Evolutionary conservation across 1,140 invertebrate species (phyloP).

Genomic region (Lanistes nyassanus): DNA sequence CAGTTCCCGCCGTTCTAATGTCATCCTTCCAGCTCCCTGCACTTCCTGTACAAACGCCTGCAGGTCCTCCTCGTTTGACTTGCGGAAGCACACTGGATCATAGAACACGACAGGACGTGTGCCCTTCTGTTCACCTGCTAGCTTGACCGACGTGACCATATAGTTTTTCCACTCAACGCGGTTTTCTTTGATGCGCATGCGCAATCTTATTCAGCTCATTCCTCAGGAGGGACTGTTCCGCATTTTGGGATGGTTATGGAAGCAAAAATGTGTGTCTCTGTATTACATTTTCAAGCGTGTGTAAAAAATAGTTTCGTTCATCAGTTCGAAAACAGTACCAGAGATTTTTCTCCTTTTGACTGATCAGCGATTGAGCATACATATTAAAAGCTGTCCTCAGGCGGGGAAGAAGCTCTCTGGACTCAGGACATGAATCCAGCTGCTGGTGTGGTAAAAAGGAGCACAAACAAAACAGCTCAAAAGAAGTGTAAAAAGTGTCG

Average conservation of each 20-base stretch:
- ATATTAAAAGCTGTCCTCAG: too few species aligned
- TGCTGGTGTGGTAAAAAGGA: background rate
- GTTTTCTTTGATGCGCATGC: background rate
- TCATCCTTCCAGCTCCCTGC: constrained; percentile 48
- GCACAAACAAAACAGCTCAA: background rate
- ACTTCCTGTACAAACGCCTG: constrained; percentile 53
- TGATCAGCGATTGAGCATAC: too few species aligned
- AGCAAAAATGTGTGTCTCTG: too few species aligned
- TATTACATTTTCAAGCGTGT: too few species aligned
- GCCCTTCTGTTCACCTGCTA: too few species aligned
- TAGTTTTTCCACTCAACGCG: background rate
- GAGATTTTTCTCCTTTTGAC: too few species aligned
- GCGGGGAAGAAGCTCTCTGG: too few species aligned
- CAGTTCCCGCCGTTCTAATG: constrained; percentile 47
- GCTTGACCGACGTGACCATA: background rate
- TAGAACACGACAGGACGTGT: background rate
- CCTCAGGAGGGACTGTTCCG: too few species aligned
- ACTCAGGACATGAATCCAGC: too few species aligned
- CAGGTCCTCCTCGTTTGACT: constrained; percentile 47
- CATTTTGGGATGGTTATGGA: too few species aligned
- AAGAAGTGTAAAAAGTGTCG: background rate
- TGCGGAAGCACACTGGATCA: constrained; percentile 56
- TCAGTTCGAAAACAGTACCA: too few species aligned
- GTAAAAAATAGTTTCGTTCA: too few species aligned
- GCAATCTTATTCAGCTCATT: background rate